A percentile compares a stretch with the other conserved stretches of the same genome.
These are phyloP conservation scores for Temnothorax nylanderi DNA, from an alignment of 1,140 invertebrate genomes.

Conservation along the genomic window DNA sequence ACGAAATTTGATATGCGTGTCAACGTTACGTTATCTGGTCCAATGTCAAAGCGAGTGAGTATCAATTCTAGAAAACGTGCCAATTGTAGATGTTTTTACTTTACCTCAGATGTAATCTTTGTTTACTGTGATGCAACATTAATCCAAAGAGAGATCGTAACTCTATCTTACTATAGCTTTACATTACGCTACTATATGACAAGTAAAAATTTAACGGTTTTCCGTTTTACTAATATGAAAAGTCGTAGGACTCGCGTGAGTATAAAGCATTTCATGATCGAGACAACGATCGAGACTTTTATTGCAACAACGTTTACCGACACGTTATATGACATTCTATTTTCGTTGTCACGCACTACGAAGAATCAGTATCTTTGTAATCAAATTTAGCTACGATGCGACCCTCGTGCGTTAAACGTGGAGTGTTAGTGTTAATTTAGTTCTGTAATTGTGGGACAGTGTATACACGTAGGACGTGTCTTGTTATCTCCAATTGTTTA, in stretches of 20 bases:
- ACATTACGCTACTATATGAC: not conserved
- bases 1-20: not conserved
- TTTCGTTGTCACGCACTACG: conserved; percentile 1
- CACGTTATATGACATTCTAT: not conserved
- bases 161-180: not conserved
- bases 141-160: not conserved
- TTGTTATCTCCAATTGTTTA: not conserved
- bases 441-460: conserved; percentile 1
- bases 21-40: not conserved
- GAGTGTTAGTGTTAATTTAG: conserved; percentile 28
- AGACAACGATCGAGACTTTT: not conserved
- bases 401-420: not conserved
- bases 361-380: conserved; percentile 27
- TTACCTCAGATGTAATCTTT: not conserved
- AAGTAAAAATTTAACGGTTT: too few species aligned
- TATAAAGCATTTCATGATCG: not conserved
- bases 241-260: conserved; percentile 11
- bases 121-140: not conserved
- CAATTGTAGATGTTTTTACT: not conserved
- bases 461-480: not conserved
- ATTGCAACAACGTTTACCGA: not conserved
- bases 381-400: conserved; percentile 10
- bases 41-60: not conserved
- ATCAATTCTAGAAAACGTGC: not conserved
- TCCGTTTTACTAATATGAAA: not conserved